Evolutionary conservation across 2,888 invertebrate species (phyloP).

Genomic region (Nymphalis urticae): DNA sequence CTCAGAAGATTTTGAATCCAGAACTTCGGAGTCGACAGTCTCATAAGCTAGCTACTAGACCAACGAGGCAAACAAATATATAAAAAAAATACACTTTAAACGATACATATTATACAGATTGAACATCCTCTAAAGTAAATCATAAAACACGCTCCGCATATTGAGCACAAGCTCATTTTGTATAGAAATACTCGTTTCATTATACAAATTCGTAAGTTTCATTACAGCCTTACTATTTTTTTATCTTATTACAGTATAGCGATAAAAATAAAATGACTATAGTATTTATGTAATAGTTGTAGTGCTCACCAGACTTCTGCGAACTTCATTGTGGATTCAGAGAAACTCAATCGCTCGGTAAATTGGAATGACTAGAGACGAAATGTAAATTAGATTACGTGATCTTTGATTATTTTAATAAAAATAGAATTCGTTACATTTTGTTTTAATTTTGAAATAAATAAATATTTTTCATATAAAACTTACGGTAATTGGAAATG

Average conservation of each 20-base stretch:
- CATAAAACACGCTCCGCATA: too few relatives aligned
- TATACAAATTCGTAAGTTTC: neutral
- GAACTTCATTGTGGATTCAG: neutral
- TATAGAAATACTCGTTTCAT: neutral
- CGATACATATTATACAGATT: too few relatives aligned
- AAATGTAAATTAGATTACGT: constrained; percentile 1
- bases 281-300: neutral
- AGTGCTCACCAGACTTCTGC: neutral
- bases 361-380: neutral
- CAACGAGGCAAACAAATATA: too few relatives aligned
- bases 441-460: neutral
- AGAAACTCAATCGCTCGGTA: constrained; percentile 8
- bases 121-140: too few relatives aligned
- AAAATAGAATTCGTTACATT: neutral
- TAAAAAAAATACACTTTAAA: too few relatives aligned
- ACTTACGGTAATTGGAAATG: too few relatives aligned
- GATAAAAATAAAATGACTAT: neutral
- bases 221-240: neutral
- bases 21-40: too few relatives aligned
- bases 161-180: too few relatives aligned
- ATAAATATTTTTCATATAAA: neutral
- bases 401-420: constrained; percentile 1
- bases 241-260: neutral
- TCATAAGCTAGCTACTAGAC: too few relatives aligned
- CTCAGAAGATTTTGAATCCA: too few relatives aligned